Conservation (phyloP, 1,140 invertebrate species). For the Brachionus koreanus region DNA sequence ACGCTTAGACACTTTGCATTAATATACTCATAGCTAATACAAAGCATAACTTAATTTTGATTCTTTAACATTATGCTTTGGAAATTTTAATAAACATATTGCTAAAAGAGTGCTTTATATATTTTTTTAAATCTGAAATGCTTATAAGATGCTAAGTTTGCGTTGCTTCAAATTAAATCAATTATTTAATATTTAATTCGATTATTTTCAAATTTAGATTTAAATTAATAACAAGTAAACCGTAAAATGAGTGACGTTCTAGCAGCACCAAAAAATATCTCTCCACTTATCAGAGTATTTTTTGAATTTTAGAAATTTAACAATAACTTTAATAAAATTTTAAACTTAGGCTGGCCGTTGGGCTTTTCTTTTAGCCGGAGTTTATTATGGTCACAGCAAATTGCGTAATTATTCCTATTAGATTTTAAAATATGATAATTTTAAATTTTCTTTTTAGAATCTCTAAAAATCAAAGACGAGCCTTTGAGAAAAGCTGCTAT, state of each 20-base stretch:
- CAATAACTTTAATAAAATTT: neutral
- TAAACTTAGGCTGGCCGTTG: constrained; percentile 24
- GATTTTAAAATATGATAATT: neutral
- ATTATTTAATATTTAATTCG: neutral
- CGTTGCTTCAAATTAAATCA: neutral
- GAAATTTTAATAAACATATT: constrained; percentile 34
- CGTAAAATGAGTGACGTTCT: constrained; percentile 36
- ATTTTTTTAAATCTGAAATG: constrained; percentile 1
- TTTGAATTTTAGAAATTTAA: neutral
- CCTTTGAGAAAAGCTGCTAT: constrained; percentile 31
- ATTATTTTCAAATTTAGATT: constrained; percentile 26
- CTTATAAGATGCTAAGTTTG: constrained; percentile 7
- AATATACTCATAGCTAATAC: neutral
- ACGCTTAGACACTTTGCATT: constrained; percentile 10
- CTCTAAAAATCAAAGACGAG: constrained; percentile 1
- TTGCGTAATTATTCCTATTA: neutral
- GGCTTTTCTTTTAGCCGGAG: constrained; percentile 12
- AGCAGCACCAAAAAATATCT: constrained; percentile 42
- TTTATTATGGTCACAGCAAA: constrained; percentile 12
- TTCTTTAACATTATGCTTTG: neutral
- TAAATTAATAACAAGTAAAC: neutral
- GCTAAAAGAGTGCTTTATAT: constrained; percentile 17
- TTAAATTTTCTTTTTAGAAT: neutral
- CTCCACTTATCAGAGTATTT: constrained; percentile 30
- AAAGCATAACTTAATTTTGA: constrained; percentile 15